Evolutionary conservation across 2,888 invertebrate species (phyloP).

Genomic region (Pseudococcus viburni): DNA sequence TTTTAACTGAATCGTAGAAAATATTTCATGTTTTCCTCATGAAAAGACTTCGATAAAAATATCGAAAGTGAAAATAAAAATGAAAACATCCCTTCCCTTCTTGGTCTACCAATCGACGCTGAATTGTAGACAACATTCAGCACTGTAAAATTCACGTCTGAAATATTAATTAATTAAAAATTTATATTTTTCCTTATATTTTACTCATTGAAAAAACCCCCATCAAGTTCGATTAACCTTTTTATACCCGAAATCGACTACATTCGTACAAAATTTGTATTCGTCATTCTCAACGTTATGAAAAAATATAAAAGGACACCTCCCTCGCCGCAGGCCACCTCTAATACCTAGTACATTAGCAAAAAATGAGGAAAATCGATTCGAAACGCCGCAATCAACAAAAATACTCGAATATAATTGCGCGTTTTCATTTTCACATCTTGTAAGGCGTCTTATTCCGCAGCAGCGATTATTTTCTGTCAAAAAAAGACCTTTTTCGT

Average conservation of each 20-base stretch:
- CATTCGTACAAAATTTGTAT: no score
- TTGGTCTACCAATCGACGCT: no score
- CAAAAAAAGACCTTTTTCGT: neutral
- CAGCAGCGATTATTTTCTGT: slow-evolving; percentile 5
- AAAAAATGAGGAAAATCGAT: neutral
- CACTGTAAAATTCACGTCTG: neutral
- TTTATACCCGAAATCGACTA: neutral
- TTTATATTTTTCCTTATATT: neutral
- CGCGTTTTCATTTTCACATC: slow-evolving; percentile 21
- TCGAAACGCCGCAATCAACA: slow-evolving; percentile 32
- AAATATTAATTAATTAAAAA: neutral
- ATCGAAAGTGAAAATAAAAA: neutral
- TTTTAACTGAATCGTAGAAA: no score
- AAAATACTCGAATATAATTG: slow-evolving; percentile 39
- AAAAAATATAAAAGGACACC: no score
- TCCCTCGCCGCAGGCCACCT: no score
- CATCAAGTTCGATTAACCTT: neutral
- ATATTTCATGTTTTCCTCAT: no score
- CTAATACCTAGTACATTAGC: neutral
- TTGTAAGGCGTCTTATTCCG: slow-evolving; percentile 4
- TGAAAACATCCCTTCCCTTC: neutral
- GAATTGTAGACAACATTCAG: neutral
- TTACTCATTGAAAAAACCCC: neutral
- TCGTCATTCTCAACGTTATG: no score
- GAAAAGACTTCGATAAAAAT: neutral